Base-by-base conservation (phyloP, 1,140 invertebrate genomes). In the fruit fly (Drosophila melanogaster) region DNA sequence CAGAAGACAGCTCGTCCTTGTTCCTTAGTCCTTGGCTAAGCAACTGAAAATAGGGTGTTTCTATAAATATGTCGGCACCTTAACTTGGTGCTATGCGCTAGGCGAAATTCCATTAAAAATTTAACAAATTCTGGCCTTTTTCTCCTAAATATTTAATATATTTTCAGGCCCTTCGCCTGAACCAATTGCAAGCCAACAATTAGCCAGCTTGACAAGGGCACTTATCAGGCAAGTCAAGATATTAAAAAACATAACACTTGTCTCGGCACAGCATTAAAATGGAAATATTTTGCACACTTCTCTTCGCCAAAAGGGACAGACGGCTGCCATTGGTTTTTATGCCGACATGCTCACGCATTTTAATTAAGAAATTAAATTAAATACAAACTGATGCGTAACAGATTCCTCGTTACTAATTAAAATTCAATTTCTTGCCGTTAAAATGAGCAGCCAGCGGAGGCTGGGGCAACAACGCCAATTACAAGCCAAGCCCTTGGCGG, bases 361-460 rank as follows among this genome's bases (percentile, higher is more conserved):
- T 89, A 89, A 89, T 89, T 90, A 89, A 89, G 84, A 90, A 89
- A 89, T 89, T 89, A 89, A 89, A 89, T 89, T 89, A 90, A 80
- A 89, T 84, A 84, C 84, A 90, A 89, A 90, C 84, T 89, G 84
- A 89, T 89, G 84, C 84, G 85, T 89, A 89, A 89, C 84, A 89
- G 84, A 89, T 89, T 89, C 84, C 84, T 84, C 77, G 85, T 89
- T 89, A 90, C 84, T 89, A 89, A 89, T 89, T 89, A 89, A 89
- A 89, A 89, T 89, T 89, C 84, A 89, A 89, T 89, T 89, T 89
- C 84, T 89, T 89, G 84, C 84, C 85, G 89, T 89, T 89, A 87
- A 87, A 84, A 89, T 89, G 84, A 87, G 72, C 83, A 76, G 74
- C 35, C 26, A 37, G 30, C 11, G 33, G 12, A 14, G 49, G 40